These are phyloP conservation scores for Nomada fucata DNA, from an alignment of 2,888 invertebrate genomes.

Conservation along the genomic window DNA sequence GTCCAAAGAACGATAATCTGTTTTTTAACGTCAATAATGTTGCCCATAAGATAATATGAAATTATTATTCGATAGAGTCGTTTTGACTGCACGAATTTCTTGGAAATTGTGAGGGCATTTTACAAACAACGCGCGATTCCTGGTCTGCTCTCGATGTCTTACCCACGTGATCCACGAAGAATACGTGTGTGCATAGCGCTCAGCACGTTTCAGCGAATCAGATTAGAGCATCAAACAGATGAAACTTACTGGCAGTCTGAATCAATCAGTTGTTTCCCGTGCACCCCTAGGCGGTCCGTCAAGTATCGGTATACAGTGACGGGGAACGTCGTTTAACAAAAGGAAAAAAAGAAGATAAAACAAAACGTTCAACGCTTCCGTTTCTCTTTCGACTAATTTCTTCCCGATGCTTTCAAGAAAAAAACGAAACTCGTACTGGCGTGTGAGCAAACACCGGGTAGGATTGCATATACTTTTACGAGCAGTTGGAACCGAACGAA, in stretches of 20 bases:
- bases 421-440: neutral
- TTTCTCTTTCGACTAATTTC: neutral
- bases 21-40: neutral
- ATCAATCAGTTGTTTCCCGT: constrained; percentile 40
- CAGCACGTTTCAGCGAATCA: constrained; percentile 31
- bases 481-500: neutral
- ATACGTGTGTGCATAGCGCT: constrained; percentile 23
- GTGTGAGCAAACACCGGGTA: neutral
- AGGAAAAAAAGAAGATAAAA: neutral
- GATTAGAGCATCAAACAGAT: constrained; percentile 26
- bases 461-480: neutral
- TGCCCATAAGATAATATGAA: too few relatives aligned
- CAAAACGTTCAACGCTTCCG: neutral
- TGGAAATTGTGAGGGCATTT: neutral
- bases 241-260: constrained; percentile 55
- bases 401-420: neutral
- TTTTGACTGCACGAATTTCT: neutral
- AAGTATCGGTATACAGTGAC: neutral
- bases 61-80: neutral
- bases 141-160: constrained; percentile 4
- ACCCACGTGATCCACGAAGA: constrained; percentile 44
- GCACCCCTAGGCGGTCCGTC: constrained; percentile 26
- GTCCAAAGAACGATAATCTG: neutral
- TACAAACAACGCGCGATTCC: neutral
- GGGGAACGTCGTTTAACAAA: neutral